Percentiles rank a stretch among this genome's conserved stretches.
phyloP scores from a whole-genome alignment of 2,888 invertebrate genomes.

The Tiliacea citrago region DNA sequence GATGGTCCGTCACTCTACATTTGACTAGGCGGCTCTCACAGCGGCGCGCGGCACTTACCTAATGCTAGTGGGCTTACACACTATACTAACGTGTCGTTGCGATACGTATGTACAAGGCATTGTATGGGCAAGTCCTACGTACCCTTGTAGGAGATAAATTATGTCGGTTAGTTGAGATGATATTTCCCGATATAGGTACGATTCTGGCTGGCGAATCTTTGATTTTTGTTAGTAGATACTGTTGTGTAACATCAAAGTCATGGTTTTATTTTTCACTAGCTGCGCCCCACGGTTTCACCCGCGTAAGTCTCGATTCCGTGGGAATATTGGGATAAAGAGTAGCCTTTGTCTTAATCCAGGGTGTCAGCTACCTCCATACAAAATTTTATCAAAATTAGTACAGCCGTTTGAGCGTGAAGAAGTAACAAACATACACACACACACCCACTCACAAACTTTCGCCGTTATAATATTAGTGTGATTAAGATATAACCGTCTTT shows the following conservation, averaged over 20 bases:
- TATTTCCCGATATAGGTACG: neutral
- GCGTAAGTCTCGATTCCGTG: no score
- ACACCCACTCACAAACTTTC: no score
- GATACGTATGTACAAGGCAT: constrained; percentile 10
- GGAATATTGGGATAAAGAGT: no score
- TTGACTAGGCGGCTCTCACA: constrained; percentile 89
- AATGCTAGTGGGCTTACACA: constrained; percentile 78
- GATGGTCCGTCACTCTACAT: constrained; percentile 89
- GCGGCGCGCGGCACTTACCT: constrained; percentile 80
- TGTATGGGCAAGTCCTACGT: neutral
- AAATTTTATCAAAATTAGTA: no score
- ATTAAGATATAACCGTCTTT: neutral
- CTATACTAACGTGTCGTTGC: constrained; percentile 55
- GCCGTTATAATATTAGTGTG: no score
- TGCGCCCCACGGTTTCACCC: no score
- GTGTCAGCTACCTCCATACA: no score
- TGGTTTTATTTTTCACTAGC: neutral
- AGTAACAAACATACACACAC: no score
- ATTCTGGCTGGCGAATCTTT: neutral
- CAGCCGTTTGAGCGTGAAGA: no score
- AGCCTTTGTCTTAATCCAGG: no score
- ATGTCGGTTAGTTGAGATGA: neutral
- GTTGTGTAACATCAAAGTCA: neutral
- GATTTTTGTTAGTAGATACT: neutral
- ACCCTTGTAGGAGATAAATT: no score